Evolutionary conservation across 2,888 invertebrate genomes (phyloP).

Genomic region (Leptinotarsa haldemani): DNA sequence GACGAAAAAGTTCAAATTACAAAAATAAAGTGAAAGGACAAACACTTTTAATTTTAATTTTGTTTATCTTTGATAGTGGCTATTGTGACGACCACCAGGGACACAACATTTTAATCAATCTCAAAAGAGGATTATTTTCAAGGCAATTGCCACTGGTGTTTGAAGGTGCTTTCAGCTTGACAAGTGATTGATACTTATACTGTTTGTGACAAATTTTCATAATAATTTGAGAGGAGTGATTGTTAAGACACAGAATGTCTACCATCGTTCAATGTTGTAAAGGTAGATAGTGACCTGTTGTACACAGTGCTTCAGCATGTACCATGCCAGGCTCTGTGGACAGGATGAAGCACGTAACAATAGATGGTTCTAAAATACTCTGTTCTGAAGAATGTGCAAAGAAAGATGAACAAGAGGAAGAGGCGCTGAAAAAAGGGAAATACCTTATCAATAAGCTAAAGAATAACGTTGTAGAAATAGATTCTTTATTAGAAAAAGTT

Average conservation of each 20-base stretch:
- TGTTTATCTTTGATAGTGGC: too few relatives aligned
- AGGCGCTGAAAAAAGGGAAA: constrained; percentile 17
- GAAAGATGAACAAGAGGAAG: constrained; percentile 17
- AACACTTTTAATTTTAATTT: too few relatives aligned
- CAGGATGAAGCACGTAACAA: constrained; percentile 1
- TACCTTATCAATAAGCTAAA: constrained; percentile 18
- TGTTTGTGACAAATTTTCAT: too few relatives aligned
- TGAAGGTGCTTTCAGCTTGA: too few relatives aligned
- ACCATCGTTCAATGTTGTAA: constrained; percentile 17
- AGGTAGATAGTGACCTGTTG: constrained; percentile 23
- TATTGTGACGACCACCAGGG: too few relatives aligned
- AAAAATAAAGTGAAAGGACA: too few relatives aligned
- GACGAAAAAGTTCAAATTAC: too few relatives aligned
- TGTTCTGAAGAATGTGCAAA: neutral
- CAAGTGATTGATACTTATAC: too few relatives aligned
- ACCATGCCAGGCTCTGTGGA: constrained; percentile 3
- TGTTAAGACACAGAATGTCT: constrained; percentile 23
- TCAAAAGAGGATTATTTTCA: neutral
- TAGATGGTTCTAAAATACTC: constrained; percentile 18
- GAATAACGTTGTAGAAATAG: constrained; percentile 11
- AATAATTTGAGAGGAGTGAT: constrained; percentile 4
- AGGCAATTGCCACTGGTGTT: too few relatives aligned
- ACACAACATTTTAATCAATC: too few relatives aligned
- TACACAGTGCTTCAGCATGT: constrained; percentile 24
- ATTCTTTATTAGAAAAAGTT: constrained; percentile 23